Evolutionary conservation across 2,888 invertebrate genomes (phyloP).

Genomic region (Cheilosia urbana): DNA sequence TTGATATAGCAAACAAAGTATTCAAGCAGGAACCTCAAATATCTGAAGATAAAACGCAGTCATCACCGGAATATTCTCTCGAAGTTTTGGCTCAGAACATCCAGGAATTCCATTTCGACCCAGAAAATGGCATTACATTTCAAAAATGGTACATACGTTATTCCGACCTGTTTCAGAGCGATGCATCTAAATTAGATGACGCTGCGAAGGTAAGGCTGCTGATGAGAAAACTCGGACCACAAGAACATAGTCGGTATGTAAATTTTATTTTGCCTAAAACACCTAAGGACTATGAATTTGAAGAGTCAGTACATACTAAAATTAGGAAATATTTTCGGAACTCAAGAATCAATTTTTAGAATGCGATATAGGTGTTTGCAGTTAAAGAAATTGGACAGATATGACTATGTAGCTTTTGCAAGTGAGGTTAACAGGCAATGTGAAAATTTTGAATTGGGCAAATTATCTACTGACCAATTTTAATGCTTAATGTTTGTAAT

Average conservation of each 20-base stretch:
- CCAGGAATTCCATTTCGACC: conserved; percentile 28
- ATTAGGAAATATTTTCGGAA: conserved; percentile 65
- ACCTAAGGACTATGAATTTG: conserved; percentile 50
- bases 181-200: conserved; percentile 23
- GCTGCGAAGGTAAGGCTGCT: conserved; percentile 33
- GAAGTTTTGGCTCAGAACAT: conserved; percentile 30
- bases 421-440: conserved; percentile 17
- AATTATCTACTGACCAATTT: conserved; percentile 53
- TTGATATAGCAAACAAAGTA: conserved; percentile 3
- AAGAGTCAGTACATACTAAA: conserved; percentile 48
- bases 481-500: conserved; percentile 70
- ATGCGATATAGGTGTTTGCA: conserved; percentile 66
- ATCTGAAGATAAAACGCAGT: background rate
- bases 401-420: conserved; percentile 50
- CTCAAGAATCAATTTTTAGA: conserved; percentile 62
- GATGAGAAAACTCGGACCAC: conserved; percentile 28
- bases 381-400: conserved; percentile 42
- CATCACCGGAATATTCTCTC: conserved; percentile 17
- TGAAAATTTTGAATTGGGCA: conserved; percentile 23
- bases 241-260: conserved; percentile 26
- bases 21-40: conserved; percentile 6
- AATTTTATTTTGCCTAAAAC: conserved; percentile 71
- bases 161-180: conserved; percentile 19
- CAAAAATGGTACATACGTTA: conserved; percentile 27
- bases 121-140: conserved; percentile 32